Evolutionary conservation across 2,113 vertebrate species (phyloP).

Genomic region (Atrichornis clamosus): DNA sequence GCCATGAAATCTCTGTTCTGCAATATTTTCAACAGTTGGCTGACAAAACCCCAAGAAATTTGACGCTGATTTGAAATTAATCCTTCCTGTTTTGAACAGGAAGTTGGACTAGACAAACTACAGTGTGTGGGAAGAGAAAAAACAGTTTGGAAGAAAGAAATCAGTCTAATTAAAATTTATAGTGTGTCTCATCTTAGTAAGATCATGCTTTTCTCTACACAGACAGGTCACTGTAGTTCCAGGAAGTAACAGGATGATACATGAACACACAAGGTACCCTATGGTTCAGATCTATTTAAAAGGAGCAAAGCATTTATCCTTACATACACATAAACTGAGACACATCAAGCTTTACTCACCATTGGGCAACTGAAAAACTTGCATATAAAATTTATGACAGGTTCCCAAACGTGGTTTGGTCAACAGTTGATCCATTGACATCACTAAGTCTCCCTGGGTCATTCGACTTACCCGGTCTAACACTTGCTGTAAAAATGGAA

Average conservation of each 20-base stretch:
- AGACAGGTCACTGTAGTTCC: not conserved
- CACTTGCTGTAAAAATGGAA: slow-evolving; percentile 83
- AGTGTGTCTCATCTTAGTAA: not conserved
- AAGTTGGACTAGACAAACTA: not conserved
- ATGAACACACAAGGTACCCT: not conserved
- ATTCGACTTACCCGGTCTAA: slow-evolving; percentile 91
- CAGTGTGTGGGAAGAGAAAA: not conserved
- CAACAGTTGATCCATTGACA: slow-evolving; percentile 98
- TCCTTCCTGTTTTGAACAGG: not conserved
- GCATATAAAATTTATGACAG: slow-evolving; percentile 96
- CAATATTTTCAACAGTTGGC: not conserved
- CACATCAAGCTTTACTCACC: slow-evolving; percentile 76
- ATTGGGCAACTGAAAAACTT: slow-evolving; percentile 88
- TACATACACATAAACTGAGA: not conserved
- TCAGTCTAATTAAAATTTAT: not conserved
- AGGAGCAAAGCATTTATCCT: not conserved
- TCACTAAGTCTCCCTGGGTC: slow-evolving; percentile 96
- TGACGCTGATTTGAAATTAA: not conserved
- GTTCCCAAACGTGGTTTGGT: slow-evolving; percentile 96
- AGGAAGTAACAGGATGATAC: not conserved
- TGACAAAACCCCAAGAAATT: not conserved
- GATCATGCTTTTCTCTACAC: not conserved
- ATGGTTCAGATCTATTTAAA: not conserved
- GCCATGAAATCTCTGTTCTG: accelerated
- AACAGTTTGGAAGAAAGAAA: not conserved